These are phyloP conservation scores for Orthosia cruda DNA, from an alignment of 2,888 invertebrate genomes.

Conservation along the genomic window DNA sequence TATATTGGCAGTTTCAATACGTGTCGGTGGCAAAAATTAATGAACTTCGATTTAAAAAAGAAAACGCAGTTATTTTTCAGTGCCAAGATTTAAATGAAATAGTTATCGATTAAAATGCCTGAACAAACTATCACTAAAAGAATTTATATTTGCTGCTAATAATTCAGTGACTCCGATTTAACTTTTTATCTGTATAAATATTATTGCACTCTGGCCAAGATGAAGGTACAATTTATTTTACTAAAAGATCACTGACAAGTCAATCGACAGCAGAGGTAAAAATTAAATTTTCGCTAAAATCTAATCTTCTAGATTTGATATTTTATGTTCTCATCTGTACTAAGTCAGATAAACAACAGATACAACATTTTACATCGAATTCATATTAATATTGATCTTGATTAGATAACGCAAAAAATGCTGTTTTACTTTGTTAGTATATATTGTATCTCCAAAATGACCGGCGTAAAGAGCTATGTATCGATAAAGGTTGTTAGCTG, in stretches of 20 bases:
- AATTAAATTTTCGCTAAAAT: too few relatives aligned
- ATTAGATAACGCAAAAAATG: neutral
- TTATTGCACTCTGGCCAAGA: slow-evolving; percentile 8
- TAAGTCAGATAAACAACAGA: too few relatives aligned
- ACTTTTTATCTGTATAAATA: slow-evolving; percentile 23
- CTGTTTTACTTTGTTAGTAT: too few relatives aligned
- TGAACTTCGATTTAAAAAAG: neutral
- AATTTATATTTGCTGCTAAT: slow-evolving; percentile 29
- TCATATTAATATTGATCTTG: too few relatives aligned
- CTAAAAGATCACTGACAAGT: too few relatives aligned
- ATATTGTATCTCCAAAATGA: too few relatives aligned
- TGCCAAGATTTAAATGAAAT: neutral
- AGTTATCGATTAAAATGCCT: neutral
- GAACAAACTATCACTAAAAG: slow-evolving; percentile 3
- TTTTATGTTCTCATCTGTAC: too few relatives aligned
- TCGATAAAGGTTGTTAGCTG: slow-evolving; percentile 7
- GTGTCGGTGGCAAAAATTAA: neutral
- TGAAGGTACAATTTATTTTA: too few relatives aligned
- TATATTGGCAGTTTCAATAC: neutral
- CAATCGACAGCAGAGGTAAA: too few relatives aligned
- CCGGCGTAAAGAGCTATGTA: neutral
- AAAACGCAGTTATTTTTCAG: neutral
- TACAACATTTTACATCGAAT: too few relatives aligned
- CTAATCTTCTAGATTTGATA: too few relatives aligned
- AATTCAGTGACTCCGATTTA: slow-evolving; percentile 17